Evolutionary conservation across 2,797 vertebrate species (phyloP), one percentile per base, ranked within the genome.

Genomic region (Masticophis lateralis): DNA sequence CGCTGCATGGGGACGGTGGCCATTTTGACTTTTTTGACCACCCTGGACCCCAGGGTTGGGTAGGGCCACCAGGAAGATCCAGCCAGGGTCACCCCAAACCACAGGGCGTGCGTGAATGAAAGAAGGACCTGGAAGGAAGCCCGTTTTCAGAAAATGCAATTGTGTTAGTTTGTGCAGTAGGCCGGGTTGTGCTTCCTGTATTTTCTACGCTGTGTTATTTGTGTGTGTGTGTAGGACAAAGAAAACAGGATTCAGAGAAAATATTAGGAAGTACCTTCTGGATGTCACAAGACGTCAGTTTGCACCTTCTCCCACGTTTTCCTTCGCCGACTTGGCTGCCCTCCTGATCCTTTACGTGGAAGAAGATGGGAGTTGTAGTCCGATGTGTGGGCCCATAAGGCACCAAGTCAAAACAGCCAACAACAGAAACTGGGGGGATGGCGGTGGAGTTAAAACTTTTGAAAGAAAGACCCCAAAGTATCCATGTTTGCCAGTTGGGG

Each of bases 101-200:
- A 14, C 7, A 12, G 56, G 27, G 28, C 18, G 3, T 10, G 12
- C 1, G 1, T 27, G 10, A 25, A 2, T 5, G 9, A 5, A n/a
- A 51, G 27, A 14, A 66, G 7, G 86, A 63, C 22, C 60, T 47
- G 1, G 37, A 22, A 47, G 4, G 20, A 0, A 5, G 16, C 32
- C 5, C 2, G 0, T 18, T 25, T 0, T 57, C n/a, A 12, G 86
- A 10, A 22, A 43, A 5, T 2, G 10, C 4, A 56, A 18, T 28
- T 47, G 55, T 43, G 90, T 51, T 51, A 51, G 51, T 28, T 90
- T 83, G 90, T 37, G 66, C 90, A 57, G 56, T 4, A 25, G 32
- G 63, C 3, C 16, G 2, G 12, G 4, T 90, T 90, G 90, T 32
- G 18, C 51, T 32, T 4, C 28, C 28, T 90, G 89, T n/a, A 16